Evolutionary conservation across 2,888 invertebrate species (phyloP).

Genomic region (Ernsta delagoae): DNA sequence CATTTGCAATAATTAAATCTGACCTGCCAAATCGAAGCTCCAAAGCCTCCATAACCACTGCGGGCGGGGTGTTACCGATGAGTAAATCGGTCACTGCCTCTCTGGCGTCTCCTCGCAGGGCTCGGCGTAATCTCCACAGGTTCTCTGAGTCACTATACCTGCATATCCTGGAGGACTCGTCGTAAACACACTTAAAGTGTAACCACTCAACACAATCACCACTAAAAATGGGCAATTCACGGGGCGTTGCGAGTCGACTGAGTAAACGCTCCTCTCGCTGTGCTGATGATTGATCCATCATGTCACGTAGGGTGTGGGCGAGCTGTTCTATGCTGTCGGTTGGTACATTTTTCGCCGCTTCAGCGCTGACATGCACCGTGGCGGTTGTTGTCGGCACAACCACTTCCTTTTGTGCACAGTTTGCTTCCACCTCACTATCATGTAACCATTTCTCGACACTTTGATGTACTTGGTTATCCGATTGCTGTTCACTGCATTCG

Average conservation of each 20-base stretch:
- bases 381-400: background rate
- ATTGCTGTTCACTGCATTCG: slow-evolving; percentile 18
- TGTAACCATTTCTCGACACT: slow-evolving; percentile 23
- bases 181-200: slow-evolving; percentile 1
- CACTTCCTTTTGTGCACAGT: background rate
- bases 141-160: slow-evolving; percentile 36
- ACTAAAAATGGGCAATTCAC: background rate
- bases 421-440: slow-evolving; percentile 1
- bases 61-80: slow-evolving; percentile 39
- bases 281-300: background rate
- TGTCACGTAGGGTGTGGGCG: background rate
- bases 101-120: slow-evolving; percentile 42
- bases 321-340: slow-evolving; percentile 2
- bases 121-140: slow-evolving; percentile 39
- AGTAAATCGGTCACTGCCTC: slow-evolving; percentile 44
- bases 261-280: slow-evolving; percentile 4
- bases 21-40: slow-evolving; percentile 32
- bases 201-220: background rate
- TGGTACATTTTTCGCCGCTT: background rate
- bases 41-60: slow-evolving; percentile 35
- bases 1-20: slow-evolving; percentile 4
- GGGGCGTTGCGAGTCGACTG: background rate
- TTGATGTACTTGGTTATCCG: background rate
- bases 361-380: background rate
- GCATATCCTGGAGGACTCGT: slow-evolving; percentile 2